A percentile compares a stretch with the other conserved stretches of the same genome.
phyloP scores from a whole-genome alignment of 2,113 vertebrate genomes.

The Peromyscus polionotus region DNA sequence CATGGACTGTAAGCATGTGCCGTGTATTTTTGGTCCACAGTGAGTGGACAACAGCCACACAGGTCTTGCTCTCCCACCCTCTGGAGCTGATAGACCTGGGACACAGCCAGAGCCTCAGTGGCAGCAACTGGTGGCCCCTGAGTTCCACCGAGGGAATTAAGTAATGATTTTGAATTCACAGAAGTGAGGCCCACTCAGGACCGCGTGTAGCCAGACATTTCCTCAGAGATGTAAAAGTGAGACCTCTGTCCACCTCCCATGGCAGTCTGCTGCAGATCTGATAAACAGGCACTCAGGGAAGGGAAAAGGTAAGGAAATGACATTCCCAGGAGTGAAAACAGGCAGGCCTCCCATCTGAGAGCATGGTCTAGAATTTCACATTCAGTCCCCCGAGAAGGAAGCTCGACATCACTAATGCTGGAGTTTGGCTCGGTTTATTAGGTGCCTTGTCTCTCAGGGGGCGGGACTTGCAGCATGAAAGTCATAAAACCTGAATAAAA shows the following conservation, averaged over 20 bases:
- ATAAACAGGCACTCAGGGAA: background rate
- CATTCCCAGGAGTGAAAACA: background rate
- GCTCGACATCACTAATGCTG: background rate
- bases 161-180: background rate
- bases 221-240: background rate
- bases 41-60: background rate
- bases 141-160: background rate
- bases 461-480: background rate
- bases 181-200: too few species aligned
- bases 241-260: background rate
- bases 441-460: background rate
- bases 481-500: background rate
- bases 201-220: background rate
- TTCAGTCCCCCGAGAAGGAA: background rate
- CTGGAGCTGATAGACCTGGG: background rate
- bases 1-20: accelerated
- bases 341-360: background rate
- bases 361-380: background rate
- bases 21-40: background rate
- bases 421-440: background rate
- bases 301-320: background rate
- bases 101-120: background rate
- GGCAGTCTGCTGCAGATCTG: background rate
- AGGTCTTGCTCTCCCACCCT: background rate
- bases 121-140: background rate